Evolutionary conservation across 1,140 invertebrate species (phyloP).

Genomic region (Gryon sp.): DNA sequence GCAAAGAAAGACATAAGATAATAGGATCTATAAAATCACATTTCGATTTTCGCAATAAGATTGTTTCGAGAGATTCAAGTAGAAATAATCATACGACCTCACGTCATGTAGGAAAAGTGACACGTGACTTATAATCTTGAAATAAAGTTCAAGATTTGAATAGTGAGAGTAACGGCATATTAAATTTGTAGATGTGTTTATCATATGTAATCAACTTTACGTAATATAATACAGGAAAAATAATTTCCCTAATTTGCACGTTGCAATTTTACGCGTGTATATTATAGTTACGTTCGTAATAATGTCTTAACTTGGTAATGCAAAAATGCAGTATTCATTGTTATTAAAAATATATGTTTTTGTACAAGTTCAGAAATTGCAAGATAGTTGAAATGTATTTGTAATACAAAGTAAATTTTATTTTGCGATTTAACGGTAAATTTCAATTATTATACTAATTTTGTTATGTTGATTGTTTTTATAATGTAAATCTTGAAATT

Average conservation of each 20-base stretch:
- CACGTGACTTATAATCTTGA: conserved; percentile 44
- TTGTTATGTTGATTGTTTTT: no score
- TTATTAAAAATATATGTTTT: no score
- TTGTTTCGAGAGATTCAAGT: conserved; percentile 3
- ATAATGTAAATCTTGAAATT: no score
- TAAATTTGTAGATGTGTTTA: conserved; percentile 35
- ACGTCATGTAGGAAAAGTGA: conserved; percentile 36
- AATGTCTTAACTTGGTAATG: no score
- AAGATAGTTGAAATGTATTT: no score
- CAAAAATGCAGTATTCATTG: no score
- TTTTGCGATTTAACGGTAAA: no score
- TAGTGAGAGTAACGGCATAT: conserved; percentile 34
- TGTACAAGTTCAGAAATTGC: no score
- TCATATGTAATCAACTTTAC: conserved; percentile 38
- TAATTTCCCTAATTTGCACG: conserved; percentile 1
- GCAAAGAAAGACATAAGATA: conserved; percentile 14
- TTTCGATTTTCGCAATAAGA: conserved; percentile 33
- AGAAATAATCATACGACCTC: conserved; percentile 30
- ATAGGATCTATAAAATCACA: conserved; percentile 26
- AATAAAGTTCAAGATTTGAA: conserved; percentile 36
- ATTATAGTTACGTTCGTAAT: no score
- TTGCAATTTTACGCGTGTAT: no score
- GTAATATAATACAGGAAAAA: conserved; percentile 8
- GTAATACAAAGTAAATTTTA: no score
- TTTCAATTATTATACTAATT: no score